phyloP scores from a whole-genome alignment of 2,797 vertebrate genomes.

The Tangara arthus region DNA sequence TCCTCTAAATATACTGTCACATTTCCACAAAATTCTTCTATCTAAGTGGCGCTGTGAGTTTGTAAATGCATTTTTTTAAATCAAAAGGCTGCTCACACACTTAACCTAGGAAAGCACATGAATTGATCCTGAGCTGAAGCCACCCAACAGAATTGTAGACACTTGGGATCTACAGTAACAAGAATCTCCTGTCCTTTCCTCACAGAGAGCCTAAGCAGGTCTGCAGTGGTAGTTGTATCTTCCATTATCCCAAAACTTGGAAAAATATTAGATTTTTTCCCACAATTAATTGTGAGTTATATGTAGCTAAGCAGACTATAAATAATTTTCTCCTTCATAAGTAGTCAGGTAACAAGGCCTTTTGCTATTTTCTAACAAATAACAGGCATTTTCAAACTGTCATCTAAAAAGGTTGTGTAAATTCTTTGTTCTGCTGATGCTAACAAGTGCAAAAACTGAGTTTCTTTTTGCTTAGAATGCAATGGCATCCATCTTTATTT shows the following conservation, averaged over 20 bases:
- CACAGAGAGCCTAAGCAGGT: not conserved
- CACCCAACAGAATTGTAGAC: not conserved
- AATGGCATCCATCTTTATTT: not conserved
- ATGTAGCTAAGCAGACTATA: not conserved
- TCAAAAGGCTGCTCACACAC: not conserved
- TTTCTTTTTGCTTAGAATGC: not conserved
- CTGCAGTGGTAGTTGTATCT: not conserved
- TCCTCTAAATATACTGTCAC: not conserved
- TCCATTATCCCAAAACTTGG: not conserved
- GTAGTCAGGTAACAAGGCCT: not conserved
- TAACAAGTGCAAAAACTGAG: not conserved
- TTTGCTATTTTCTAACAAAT: not conserved
- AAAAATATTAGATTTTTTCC: not conserved
- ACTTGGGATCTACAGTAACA: rapidly evolving
- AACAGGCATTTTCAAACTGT: not conserved
- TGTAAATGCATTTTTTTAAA: not conserved
- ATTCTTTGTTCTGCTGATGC: not conserved
- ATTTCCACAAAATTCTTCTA: not conserved
- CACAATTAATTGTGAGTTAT: not conserved
- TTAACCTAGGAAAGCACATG: not conserved
- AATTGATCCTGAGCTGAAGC: not conserved
- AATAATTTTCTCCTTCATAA: not conserved
- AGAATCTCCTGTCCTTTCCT: not conserved
- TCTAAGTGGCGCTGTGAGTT: not conserved
- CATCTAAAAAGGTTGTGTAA: not conserved